phyloP scores from a whole-genome alignment of 37 sponge, comb jelly and placozoan species.

The Agelas oroides region DNA sequence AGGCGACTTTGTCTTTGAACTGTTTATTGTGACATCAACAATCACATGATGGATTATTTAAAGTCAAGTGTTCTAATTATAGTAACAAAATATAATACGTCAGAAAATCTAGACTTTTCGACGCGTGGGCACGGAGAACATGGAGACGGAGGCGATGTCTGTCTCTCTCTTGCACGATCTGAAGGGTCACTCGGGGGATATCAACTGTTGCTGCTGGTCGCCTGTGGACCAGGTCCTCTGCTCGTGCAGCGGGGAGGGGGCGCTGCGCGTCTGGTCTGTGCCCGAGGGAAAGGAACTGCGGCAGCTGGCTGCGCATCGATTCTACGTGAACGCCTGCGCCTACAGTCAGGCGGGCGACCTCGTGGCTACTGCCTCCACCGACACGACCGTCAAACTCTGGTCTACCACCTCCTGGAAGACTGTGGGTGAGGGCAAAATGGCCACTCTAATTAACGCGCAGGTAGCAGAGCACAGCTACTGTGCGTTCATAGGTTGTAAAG shows the following conservation, averaged over 20 bases:
- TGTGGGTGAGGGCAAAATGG: no score
- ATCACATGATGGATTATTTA: no score
- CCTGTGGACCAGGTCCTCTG: constrained; percentile 37
- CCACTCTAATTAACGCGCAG: no score
- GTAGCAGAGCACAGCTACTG: no score
- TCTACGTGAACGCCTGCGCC: constrained; percentile 66
- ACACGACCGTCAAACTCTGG: constrained; percentile 69
- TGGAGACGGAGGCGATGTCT: no score
- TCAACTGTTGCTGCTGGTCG: constrained; percentile 72
- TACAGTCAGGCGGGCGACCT: constrained; percentile 67
- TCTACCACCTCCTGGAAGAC: constrained; percentile 59
- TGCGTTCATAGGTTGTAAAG: no score
- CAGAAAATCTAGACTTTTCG: no score
- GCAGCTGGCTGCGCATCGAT: constrained; percentile 53
- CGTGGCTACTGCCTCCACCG: constrained; percentile 68
- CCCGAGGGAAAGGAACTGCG: not conserved
- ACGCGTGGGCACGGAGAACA: no score
- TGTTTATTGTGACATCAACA: no score
- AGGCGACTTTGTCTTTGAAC: no score
- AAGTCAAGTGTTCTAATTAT: no score
- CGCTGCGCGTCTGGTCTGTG: constrained; percentile 56
- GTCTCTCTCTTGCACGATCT: not conserved
- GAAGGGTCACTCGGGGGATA: constrained; percentile 63
- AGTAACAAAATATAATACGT: no score
- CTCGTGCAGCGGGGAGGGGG: constrained; percentile 68